Conservation (phyloP, 2,113 vertebrate genomes). For the Chunga burmeisteri region DNA sequence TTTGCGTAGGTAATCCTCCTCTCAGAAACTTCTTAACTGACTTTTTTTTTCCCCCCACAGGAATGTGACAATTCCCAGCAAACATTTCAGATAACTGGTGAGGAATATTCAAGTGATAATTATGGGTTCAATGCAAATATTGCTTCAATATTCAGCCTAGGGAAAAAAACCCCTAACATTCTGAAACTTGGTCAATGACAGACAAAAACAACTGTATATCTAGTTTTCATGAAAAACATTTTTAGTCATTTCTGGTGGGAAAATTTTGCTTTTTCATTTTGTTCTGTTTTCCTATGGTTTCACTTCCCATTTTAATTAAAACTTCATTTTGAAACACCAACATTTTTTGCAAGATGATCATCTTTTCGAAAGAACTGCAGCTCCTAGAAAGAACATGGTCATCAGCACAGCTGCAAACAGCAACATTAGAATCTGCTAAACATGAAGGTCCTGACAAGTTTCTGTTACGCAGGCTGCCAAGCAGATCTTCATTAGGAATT, state of each 20-base stretch:
- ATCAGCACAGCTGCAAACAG: neutral
- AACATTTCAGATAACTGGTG: neutral
- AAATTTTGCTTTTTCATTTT: neutral
- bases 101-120: neutral
- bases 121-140: neutral
- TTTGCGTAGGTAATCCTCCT: fast-evolving
- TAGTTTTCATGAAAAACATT: neutral
- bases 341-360: neutral
- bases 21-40: neutral
- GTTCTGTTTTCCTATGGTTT: neutral
- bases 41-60: neutral
- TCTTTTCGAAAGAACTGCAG: neutral
- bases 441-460: neutral
- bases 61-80: neutral
- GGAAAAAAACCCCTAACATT: neutral
- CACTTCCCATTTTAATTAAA: neutral
- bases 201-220: neutral
- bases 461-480: neutral
- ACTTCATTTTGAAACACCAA: neutral
- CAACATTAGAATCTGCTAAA: neutral
- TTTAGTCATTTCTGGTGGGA: neutral
- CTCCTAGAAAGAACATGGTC: neutral
- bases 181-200: neutral
- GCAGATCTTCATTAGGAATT: neutral
- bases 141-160: neutral